Evolutionary conservation across 2,797 vertebrate species (phyloP), one percentile per base, ranked within the genome.

Genomic region (Pseudochromis fuscus): DNA sequence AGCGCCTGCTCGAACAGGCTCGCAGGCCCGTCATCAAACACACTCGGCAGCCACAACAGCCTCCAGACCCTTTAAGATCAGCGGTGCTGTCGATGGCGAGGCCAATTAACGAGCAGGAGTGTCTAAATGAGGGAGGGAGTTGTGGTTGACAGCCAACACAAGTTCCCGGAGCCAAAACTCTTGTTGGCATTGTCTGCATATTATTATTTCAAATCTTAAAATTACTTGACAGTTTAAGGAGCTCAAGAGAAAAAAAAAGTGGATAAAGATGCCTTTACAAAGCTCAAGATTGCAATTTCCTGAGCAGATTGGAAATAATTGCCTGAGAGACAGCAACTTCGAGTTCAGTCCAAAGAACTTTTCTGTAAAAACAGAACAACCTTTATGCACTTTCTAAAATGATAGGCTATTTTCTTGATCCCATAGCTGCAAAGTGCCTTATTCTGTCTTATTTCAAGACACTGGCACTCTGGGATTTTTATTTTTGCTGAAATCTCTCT

Each of bases 1-100:
- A 67, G 52, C 2, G 24, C 42, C 46, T 38, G 63, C 42, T 61
- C 74, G 44, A 82, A 80, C 69, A 66, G 68, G 72, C 60, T 58
- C 6, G 0, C 53, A 87, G 51, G 56, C 42, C 38, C 37, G 68
- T 75, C 55, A 67, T 55, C n/a, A n/a, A n/a, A n/a, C n/a, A n/a
- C n/a, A n/a, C 33, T 58, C 3, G 7, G 53, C 35, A 48, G 38
- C 30, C 56, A 18, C 28, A 58, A 37, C 28, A 38, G 28, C 69
- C 52, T 48, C 1, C 0, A 66, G 52, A 58, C n/a, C 18, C 27
- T 44, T 59, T 65, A 28, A 66, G 61, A 63, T 72, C 40, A 69
- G 15, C 50, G 51, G 72, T 45, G 42, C 7, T 7, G 44, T 56
- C 30, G 11, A 71, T 56, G 63, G 40, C 45, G 56, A 10, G 23